Conservation (phyloP, 2,113 vertebrate genomes). For the Peromyscus leucopus region DNA sequence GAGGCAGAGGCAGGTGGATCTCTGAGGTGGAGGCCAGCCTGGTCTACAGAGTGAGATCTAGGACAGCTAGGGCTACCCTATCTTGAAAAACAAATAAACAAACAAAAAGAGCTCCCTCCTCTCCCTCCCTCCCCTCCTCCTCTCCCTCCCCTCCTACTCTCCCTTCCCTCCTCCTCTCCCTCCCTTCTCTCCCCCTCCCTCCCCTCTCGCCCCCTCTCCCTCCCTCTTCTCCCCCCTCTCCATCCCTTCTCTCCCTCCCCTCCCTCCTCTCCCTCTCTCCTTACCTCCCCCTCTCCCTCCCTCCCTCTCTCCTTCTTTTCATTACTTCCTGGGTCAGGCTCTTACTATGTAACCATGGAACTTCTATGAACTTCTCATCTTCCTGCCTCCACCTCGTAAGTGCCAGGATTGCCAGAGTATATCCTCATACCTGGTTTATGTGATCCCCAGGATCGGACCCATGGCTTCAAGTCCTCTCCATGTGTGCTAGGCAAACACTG, state of each 20-base stretch:
- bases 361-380: background rate
- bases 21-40: background rate
- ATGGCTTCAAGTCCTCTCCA: too few species aligned
- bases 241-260: too few species aligned
- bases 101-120: too few species aligned
- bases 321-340: background rate
- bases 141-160: too few species aligned
- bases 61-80: background rate
- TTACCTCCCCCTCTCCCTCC: too few species aligned
- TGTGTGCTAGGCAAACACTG: background rate
- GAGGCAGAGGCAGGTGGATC: background rate
- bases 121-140: background rate
- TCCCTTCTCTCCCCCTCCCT: too few species aligned
- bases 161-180: too few species aligned
- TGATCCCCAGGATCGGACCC: background rate
- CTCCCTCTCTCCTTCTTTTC: background rate
- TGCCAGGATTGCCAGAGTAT: background rate
- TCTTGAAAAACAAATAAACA: background rate
- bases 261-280: too few species aligned
- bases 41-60: background rate
- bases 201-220: too few species aligned
- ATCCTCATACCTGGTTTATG: background rate
- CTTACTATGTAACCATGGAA: background rate
- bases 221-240: too few species aligned
- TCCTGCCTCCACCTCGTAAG: background rate